These are phyloP conservation scores for Pygocentrus nattereri DNA, from an alignment of 2,797 vertebrate genomes.

Conservation along the genomic window DNA sequence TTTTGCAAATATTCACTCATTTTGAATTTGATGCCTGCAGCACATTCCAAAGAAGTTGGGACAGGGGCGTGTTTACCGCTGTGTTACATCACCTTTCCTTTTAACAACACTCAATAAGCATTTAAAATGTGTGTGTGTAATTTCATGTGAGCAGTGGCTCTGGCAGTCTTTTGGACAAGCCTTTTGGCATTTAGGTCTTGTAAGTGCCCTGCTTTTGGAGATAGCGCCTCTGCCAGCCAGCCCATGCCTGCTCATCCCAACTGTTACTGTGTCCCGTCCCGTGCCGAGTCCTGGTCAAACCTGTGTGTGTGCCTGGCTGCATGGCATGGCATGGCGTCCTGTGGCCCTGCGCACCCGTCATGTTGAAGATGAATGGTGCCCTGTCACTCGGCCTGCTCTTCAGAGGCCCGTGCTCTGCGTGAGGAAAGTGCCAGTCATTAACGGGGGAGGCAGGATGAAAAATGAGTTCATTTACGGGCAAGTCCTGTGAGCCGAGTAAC, in stretches of 20 bases:
- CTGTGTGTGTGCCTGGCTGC: background rate
- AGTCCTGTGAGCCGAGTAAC: conserved; percentile 92
- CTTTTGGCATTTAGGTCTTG: conserved; percentile 26
- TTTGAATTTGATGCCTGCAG: too few species aligned
- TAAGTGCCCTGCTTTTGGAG: conserved; percentile 3
- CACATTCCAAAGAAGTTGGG: too few species aligned
- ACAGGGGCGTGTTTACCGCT: too few species aligned
- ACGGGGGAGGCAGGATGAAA: conserved; percentile 96
- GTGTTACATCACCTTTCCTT: too few species aligned
- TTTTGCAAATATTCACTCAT: too few species aligned
- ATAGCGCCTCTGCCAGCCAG: conserved; percentile 25
- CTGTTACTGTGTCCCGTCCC: conserved; percentile 22
- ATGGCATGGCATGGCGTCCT: conserved; percentile 45
- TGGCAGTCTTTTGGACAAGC: conserved; percentile 8
- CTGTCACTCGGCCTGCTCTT: conserved; percentile 92
- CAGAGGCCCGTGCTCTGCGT: conserved; percentile 87
- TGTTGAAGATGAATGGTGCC: conserved; percentile 84
- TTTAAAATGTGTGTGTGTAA: too few species aligned
- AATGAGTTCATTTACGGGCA: conserved; percentile 99
- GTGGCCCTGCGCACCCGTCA: conserved; percentile 58
- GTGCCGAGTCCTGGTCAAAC: conserved; percentile 23
- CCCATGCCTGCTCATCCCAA: conserved; percentile 34
- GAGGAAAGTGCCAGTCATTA: conserved; percentile 98
- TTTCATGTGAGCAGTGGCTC: background rate
- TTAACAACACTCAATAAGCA: too few species aligned